A percentile compares a stretch with the other conserved stretches of the same genome.
Evolutionary conservation across 2,113 vertebrate genomes (phyloP).

Genomic region (Henicopernis longicauda): DNA sequence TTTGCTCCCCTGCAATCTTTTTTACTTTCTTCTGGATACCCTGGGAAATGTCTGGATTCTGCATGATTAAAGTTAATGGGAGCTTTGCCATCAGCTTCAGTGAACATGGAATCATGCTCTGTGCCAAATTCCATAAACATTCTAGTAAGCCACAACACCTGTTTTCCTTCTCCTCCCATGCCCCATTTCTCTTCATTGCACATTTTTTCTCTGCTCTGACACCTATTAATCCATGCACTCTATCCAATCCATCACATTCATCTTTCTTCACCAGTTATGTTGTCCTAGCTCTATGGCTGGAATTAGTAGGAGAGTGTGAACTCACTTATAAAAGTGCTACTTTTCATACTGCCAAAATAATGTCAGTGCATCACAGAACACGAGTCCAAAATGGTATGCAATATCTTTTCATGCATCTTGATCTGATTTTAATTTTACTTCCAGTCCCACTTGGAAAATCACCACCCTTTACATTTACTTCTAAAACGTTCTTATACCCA

Average conservation of each 20-base stretch:
- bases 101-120: not conserved
- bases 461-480: not conserved
- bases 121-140: conserved; percentile 53
- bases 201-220: conserved; percentile 30
- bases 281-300: not conserved
- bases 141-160: conserved; percentile 38
- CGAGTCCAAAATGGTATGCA: conserved; percentile 1
- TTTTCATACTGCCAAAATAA: conserved; percentile 53
- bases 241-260: conserved; percentile 31
- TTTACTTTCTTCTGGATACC: not conserved
- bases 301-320: conserved; percentile 26
- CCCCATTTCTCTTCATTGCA: not conserved
- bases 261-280: conserved; percentile 38
- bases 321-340: conserved; percentile 4
- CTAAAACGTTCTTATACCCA: not conserved
- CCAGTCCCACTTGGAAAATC: conserved; percentile 32
- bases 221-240: conserved; percentile 47
- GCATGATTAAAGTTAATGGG: conserved; percentile 49
- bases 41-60: conserved; percentile 31
- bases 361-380: conserved; percentile 35
- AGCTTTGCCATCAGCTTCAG: conserved; percentile 36
- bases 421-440: conserved; percentile 41
- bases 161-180: conserved; percentile 18
- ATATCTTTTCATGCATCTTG: conserved; percentile 30
- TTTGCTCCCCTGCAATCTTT: not conserved